phyloP scores from a whole-genome alignment of 2,888 invertebrate species.

The Drosophila mettleri region DNA sequence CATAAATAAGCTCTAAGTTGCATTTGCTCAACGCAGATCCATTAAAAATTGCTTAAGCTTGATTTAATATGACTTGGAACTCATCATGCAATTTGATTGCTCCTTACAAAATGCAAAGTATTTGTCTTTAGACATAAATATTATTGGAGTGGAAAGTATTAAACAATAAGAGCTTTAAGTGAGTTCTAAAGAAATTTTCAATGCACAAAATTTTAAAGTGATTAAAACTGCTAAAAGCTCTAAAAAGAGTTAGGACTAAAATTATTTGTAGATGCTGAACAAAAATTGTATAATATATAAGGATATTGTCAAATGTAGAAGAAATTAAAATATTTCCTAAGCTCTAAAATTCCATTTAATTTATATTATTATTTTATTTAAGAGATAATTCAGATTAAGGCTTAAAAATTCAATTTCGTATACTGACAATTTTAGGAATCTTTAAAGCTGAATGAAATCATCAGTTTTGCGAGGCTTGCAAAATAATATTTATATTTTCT shows the following conservation, averaged over 20 bases:
- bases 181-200: neutral
- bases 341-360: neutral
- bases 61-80: neutral
- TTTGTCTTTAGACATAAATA: neutral
- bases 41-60: constrained; percentile 6
- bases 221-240: neutral
- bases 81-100: constrained; percentile 5
- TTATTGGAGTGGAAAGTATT: neutral
- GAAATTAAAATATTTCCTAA: neutral
- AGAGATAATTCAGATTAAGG: no score
- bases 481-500: no score
- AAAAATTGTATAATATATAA: no score
- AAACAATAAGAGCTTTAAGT: neutral
- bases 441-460: no score
- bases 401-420: no score
- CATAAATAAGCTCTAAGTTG: neutral
- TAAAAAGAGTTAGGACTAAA: no score
- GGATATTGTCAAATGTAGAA: no score
- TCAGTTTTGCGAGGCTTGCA: no score
- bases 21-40: neutral
- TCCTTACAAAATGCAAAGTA: neutral
- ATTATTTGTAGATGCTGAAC: no score
- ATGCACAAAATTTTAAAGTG: neutral
- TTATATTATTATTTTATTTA: no score
- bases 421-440: no score